These are phyloP conservation scores for Mylabris sibirica DNA, from an alignment of 2,888 invertebrate species.

Conservation along the genomic window DNA sequence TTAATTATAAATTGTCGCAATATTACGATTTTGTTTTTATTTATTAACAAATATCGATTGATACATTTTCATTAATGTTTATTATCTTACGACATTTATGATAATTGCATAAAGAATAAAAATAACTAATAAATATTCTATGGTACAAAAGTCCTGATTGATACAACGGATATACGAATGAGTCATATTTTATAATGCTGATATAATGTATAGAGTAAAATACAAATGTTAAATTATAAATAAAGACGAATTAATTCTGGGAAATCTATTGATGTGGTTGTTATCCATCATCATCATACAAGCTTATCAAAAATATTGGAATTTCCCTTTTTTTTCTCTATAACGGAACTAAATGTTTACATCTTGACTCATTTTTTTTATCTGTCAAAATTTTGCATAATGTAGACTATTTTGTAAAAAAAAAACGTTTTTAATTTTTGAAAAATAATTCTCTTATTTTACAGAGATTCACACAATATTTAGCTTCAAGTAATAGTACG, in stretches of 20 bases:
- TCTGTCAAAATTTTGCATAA: neutral
- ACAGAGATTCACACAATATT: conserved; percentile 96
- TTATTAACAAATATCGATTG: neutral
- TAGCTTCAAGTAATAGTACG: conserved; percentile 99
- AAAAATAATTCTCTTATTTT: neutral
- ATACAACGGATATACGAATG: conserved; percentile 7
- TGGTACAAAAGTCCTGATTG: neutral
- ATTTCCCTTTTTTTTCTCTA: neutral
- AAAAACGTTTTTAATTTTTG: neutral
- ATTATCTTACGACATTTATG: neutral
- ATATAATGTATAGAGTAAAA: neutral
- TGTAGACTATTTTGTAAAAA: too few species aligned
- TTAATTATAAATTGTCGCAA: conserved; percentile 6
- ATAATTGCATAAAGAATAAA: neutral
- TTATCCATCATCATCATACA: neutral
- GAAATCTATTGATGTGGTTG: neutral
- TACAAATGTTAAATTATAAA: neutral
- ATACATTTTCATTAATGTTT: neutral
- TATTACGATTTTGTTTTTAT: neutral
- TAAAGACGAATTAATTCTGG: neutral
- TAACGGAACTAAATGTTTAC: neutral
- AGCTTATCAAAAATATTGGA: neutral
- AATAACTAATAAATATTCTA: neutral
- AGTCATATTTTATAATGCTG: conserved; percentile 1
- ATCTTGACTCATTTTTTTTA: neutral